Base-by-base conservation (phyloP, 2,797 vertebrate species). In the Trachops cirrhosus region DNA sequence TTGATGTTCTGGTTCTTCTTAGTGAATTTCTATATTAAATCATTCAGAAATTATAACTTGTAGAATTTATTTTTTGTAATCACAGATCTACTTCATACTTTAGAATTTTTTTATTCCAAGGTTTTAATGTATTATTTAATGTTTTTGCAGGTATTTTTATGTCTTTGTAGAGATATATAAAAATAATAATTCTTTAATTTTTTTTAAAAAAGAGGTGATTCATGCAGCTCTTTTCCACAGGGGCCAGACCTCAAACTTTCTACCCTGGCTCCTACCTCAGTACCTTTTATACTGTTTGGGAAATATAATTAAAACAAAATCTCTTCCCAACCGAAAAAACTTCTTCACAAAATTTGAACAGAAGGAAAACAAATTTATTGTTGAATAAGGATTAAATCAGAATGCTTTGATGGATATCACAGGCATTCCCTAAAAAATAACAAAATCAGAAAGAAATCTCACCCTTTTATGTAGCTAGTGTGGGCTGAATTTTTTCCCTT, bases 11-110 rank as follows among this genome's bases (percentile, higher is more conserved):
- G 7, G 11, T 74, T 89, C 39, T 62, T 90, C 80, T 87, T 44
- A 92, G 34, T 71, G 80, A 93, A 86, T 77, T 77, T n/a, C 83
- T 91, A 16, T 54, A 41, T 52, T 68, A 84, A 79, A 74, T 75
- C 29, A 44, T 64, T 54, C 85, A 88, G 59, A 94, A 90, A 87
- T 78, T 67, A 64, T 29, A 77, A 46, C 62, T 52, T 19, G 4
- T 24, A 83, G 73, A 75, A 94, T 84, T 89, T 74, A 82, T 96
- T 77, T 86, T 9, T 82, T 95, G 12, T 86, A 91, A 62, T 54
- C 37, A 67, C 9, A 83, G 54, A 67, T 50, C 71, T 26, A 57
- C 22, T 54, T 90, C 80, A 83, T 82, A 44, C 75, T 52, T 86
- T 32, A 59, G 79, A 64, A 80, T 67, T 86, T 90, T 90, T 83